Evolutionary conservation across 2,113 vertebrate genomes (phyloP), one percentile per base, ranked within the genome.

Genomic region (Lota lota): DNA sequence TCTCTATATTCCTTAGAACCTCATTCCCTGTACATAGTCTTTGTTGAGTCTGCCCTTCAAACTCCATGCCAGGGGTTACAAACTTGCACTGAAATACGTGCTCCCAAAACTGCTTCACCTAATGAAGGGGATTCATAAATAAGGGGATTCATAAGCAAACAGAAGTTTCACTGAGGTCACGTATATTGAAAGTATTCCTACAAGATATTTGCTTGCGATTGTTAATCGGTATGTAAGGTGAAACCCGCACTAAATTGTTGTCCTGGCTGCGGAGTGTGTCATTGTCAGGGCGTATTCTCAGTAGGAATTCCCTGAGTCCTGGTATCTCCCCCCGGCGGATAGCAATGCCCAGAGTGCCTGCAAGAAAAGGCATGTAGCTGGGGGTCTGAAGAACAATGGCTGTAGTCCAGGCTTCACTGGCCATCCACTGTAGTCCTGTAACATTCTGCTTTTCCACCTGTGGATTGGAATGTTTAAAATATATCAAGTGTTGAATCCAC

Each of bases 341-440:
- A 21, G 89, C 86, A 15, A 92, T 85, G 0, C 89, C 90, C 60
- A 92, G 79, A 2, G 89, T 90, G 17, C 91, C 91, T 19, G 84
- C 78, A 22, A 91, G 70, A 63, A 83, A 88, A 1, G 83, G 83
- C 24, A 85, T 79, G 33, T 88, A 65, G 16, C 36, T 69, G 0
- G 60, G 69, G 1, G 75, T 84, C 10, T 82, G 86, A 1, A 89
- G 83, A 22, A 75, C 63, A 16, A 73, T 53, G 0, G 81, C 76
- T 51, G 82, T 76, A 60, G 87, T 74, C 91, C 90, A 92, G 10
- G 87, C 87, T 75, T 91, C 91, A 72, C 88, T 91, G 22, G 88
- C 88, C 19, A 92, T 85, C 90, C 90, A 92, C 63, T 91, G 89
- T 17, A 79, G 80, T 8, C 82, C 85, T 17, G 77, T 87, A 1